These are phyloP conservation scores for Aplidium turbinatum DNA, from an alignment of 23 tunicate species.

Conservation along the genomic window DNA sequence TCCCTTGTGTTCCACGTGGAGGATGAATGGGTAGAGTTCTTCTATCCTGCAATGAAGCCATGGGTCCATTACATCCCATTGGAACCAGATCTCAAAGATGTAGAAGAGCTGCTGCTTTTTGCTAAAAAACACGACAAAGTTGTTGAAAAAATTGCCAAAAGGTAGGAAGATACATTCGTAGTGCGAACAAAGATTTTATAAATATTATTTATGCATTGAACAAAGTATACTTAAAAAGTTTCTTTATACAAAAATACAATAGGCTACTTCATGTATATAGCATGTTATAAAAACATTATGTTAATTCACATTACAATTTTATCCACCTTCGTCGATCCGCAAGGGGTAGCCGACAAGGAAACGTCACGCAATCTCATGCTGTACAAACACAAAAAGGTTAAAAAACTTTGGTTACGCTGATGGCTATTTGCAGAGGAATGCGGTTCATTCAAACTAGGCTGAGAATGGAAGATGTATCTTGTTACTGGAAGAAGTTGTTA, in stretches of 20 bases:
- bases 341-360: no score
- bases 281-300: background rate
- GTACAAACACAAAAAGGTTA: no score
- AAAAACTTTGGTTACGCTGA: no score
- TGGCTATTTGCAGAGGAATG: constrained; percentile 57
- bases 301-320: background rate
- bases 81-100: constrained; percentile 33
- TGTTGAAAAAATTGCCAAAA: constrained; percentile 64
- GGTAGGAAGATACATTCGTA: constrained; percentile 16
- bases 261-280: no score
- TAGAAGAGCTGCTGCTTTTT: constrained; percentile 70
- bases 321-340: background rate
- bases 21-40: constrained; percentile 85
- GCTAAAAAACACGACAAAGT: constrained; percentile 77
- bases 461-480: constrained; percentile 66
- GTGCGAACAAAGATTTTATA: background rate
- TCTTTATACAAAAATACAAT: no score
- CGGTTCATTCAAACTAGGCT: constrained; percentile 54
- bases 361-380: no score
- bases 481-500: constrained; percentile 81
- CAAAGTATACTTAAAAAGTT: no score
- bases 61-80: constrained; percentile 95
- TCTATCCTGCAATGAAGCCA: constrained; percentile 80
- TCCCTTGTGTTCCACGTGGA: constrained; percentile 93
- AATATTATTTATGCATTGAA: no score